These are phyloP conservation scores for Acrocephalus scirpaceus DNA, from an alignment of 2,797 vertebrate species.

Conservation along the genomic window DNA sequence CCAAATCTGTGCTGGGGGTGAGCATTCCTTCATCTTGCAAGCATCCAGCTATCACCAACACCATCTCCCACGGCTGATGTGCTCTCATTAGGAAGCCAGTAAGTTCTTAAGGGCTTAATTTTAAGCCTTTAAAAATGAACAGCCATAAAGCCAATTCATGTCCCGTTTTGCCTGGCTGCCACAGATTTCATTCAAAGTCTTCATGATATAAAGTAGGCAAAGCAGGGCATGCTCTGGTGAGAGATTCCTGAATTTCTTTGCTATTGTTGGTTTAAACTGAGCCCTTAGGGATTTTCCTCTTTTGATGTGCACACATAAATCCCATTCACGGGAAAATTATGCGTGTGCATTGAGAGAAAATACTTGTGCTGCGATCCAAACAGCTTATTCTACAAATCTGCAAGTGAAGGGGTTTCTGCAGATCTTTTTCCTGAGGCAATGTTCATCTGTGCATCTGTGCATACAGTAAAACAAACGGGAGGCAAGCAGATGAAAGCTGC, in stretches of 20 bases:
- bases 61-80: not conserved
- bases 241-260: slow-evolving; percentile 26
- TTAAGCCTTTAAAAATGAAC: not conserved
- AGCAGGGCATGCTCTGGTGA: slow-evolving; percentile 18
- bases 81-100: not conserved
- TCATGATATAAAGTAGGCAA: not conserved
- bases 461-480: not conserved
- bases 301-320: slow-evolving; percentile 48
- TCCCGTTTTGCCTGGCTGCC: slow-evolving; percentile 12
- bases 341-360: not conserved
- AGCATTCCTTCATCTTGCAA: fast-evolving
- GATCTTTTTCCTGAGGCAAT: not conserved
- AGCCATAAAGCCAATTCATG: not conserved
- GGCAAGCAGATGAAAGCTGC: slow-evolving; percentile 22
- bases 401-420: slow-evolving; percentile 16
- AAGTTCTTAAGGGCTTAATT: not conserved
- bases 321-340: not conserved
- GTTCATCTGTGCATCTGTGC: not conserved
- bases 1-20: fast-evolving
- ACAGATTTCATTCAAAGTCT: slow-evolving; percentile 13
- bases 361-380: not conserved
- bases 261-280: slow-evolving; percentile 35
- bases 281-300: slow-evolving; percentile 39
- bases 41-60: not conserved
- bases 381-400: not conserved